Evolutionary conservation across 2,113 vertebrate genomes (phyloP).

Genomic region (Galbula dea): DNA sequence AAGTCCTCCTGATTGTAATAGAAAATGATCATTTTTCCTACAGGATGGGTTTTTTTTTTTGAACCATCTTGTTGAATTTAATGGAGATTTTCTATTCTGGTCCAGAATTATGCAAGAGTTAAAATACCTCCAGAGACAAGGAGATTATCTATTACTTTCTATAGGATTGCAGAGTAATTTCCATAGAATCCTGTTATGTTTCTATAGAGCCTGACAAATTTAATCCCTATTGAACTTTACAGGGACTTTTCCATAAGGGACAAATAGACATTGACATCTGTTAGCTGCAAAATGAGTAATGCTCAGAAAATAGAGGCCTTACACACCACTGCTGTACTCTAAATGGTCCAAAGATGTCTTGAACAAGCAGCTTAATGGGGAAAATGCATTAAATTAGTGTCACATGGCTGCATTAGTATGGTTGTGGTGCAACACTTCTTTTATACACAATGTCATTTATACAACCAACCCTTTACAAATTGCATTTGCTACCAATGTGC

Average conservation of each 20-base stretch:
- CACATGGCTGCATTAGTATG: slow-evolving; percentile 51
- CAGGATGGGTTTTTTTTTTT: slow-evolving; percentile 33
- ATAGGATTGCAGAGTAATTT: slow-evolving; percentile 58
- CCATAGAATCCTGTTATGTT: slow-evolving; percentile 64
- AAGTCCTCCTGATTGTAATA: slow-evolving; percentile 43
- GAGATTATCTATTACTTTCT: slow-evolving; percentile 60
- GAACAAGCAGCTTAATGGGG: slow-evolving; percentile 65
- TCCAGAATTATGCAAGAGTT: slow-evolving; percentile 64
- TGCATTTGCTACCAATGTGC: slow-evolving; percentile 8
- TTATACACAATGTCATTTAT: slow-evolving; percentile 37
- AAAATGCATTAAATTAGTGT: slow-evolving; percentile 66
- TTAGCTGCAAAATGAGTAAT: slow-evolving; percentile 61
- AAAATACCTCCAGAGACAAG: slow-evolving; percentile 54
- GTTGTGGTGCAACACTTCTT: slow-evolving; percentile 55
- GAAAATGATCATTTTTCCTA: slow-evolving; percentile 55
- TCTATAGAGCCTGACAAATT: slow-evolving; percentile 61
- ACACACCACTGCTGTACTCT: slow-evolving; percentile 31
- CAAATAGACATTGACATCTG: slow-evolving; percentile 61
- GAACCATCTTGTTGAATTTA: slow-evolving; percentile 51
- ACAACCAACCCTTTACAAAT: slow-evolving; percentile 34
- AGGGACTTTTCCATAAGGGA: slow-evolving; percentile 57
- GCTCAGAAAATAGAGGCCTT: slow-evolving; percentile 51
- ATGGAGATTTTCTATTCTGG: slow-evolving; percentile 58
- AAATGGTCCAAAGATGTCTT: slow-evolving; percentile 52
- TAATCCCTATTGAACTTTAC: slow-evolving; percentile 63